Evolutionary conservation across 2,797 vertebrate genomes (phyloP).

Genomic region (Propithecus deckenii): DNA sequence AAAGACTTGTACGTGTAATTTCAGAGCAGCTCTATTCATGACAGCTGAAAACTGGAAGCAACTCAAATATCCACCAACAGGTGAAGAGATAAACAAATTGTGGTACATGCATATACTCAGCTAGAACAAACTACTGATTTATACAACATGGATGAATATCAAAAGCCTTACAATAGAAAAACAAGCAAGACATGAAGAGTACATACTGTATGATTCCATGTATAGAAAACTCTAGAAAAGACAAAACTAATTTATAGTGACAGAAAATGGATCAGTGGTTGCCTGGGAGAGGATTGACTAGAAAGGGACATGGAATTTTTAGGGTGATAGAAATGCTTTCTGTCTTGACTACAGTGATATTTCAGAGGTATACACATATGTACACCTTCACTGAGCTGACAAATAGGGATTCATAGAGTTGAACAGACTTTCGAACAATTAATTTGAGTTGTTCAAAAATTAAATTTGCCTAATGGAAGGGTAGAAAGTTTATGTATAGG

Average conservation of each 20-base stretch:
- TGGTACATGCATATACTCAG: neutral
- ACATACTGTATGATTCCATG: neutral
- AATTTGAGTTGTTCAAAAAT: constrained; percentile 45
- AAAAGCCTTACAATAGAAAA: constrained; percentile 25
- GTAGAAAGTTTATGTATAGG: neutral
- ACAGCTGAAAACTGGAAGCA: constrained; percentile 41
- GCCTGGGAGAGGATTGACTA: neutral
- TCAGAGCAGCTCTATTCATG: constrained; percentile 35
- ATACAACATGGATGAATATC: neutral
- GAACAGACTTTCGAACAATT: constrained; percentile 36
- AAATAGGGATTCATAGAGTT: constrained; percentile 18
- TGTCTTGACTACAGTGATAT: neutral
- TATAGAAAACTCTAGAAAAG: constrained; percentile 43
- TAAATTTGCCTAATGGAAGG: neutral
- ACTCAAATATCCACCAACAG: neutral
- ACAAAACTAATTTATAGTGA: constrained; percentile 24
- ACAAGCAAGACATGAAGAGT: constrained; percentile 17
- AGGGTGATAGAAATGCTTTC: neutral
- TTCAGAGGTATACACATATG: neutral
- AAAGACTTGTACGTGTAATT: constrained; percentile 6
- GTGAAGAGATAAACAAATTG: constrained; percentile 7
- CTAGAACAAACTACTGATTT: constrained; percentile 27
- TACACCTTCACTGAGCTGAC: neutral
- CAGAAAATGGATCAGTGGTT: constrained; percentile 15
- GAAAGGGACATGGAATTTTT: neutral